Evolutionary conservation across 35 echinoderm and acorn worm genomes (phyloP), one percentile per base, ranked within the genome.

Genomic region (Lytechinus pictus): DNA sequence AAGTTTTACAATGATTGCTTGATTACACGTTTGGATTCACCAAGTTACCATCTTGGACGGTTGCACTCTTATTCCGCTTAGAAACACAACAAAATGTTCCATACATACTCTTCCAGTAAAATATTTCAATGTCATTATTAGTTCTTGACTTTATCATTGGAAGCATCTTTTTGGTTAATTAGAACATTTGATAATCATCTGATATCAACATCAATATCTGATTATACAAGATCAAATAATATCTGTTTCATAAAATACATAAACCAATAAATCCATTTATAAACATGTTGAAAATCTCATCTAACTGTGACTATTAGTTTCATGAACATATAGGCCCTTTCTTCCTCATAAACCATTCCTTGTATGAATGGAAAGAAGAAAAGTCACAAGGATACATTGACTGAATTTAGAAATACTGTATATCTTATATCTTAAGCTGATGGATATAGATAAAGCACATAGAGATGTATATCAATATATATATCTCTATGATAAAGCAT

Each of bases 1-100:
- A 92, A 27, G 21, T 54, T 92, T 52, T 54, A 93, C 27, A 93
- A 93, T 93, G 54, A 93, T 93, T 93, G 52, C 92, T 79, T 93
- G 92, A 55, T 55, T 93, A 93, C 53, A 93, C 92, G 52, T 93
- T 54, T 93, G 13, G 52, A 52, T 90, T 54, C 88, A 44, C 29
- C 88, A 90, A 90, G 88, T 54, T 21, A 90, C 88, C 88, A 44
- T 10, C 88, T 52, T 90, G 88, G 88, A 90, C 88, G 88, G 88
- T 90, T 90, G 88, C 88, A 14, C 28, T 90, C 88, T 90, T 27
- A 90, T 90, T 33, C 52, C 6, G 33, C 88, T 90, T 54, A 90
- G 28, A 90, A 52, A 16, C 11, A 90, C 3, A 90, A 89, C 33
- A 44, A 14, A 44, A 33, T 13, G 29, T 52, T 90, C 28, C 66